Conservation (phyloP, 2,113 vertebrate species). For the Galemys pyrenaicus region DNA sequence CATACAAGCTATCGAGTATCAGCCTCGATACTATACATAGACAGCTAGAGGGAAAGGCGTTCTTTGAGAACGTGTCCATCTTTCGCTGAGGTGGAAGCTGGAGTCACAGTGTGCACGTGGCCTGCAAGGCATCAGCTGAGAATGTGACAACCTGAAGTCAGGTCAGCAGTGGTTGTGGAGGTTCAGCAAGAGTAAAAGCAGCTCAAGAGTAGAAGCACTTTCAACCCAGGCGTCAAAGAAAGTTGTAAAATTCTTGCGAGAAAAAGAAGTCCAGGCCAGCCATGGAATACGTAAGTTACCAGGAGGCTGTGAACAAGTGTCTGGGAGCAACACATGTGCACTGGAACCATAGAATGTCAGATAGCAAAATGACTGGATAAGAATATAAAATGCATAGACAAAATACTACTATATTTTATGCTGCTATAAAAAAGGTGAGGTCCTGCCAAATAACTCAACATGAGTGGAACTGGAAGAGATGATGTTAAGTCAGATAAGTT, state of each 20-base stretch:
- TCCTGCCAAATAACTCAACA: too few relatives aligned
- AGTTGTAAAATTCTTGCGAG: slow-evolving; percentile 4
- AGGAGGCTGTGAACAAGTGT: not conserved
- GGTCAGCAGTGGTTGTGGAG: not conserved
- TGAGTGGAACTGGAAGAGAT: too few relatives aligned
- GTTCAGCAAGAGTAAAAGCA: not conserved
- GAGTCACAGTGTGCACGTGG: not conserved
- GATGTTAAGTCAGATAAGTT: too few relatives aligned
- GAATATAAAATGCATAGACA: not conserved
- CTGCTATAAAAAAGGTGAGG: not conserved
- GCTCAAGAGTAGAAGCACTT: not conserved
- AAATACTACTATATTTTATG: too few relatives aligned
- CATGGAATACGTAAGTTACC: not conserved
- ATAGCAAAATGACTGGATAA: not conserved
- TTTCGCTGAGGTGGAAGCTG: not conserved
- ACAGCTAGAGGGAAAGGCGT: not conserved
- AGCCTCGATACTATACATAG: not conserved
- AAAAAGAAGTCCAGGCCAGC: not conserved
- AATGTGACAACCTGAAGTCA: not conserved
- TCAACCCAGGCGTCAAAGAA: slow-evolving; percentile 18
- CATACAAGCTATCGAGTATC: not conserved
- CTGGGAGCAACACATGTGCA: not conserved
- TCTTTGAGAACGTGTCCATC: not conserved
- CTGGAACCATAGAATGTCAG: not conserved
- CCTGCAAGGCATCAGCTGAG: not conserved